Base-by-base conservation (phyloP, 1,140 invertebrate genomes). In the Kradibia gibbosae region DNA sequence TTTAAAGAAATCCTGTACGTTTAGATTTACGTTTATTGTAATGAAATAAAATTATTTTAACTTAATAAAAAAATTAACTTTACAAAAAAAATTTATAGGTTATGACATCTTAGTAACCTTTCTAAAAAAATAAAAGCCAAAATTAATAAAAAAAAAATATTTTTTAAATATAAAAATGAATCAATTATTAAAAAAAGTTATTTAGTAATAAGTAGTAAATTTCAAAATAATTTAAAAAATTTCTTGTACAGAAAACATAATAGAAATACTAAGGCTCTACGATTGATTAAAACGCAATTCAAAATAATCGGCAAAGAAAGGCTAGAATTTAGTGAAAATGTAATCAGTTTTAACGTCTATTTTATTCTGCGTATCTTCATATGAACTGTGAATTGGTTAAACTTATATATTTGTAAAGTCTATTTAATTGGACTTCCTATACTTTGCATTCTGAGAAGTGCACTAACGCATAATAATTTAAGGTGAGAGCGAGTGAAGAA, bases 381-480 rank as follows among this genome's bases (percentile, higher is more conserved):
- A 60, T 48, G 48, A 28, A 53, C 50, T 13, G 45, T 42, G 79
- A 76, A 81, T 81, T 25, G 60, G 72, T 48, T 65, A 71, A 81
- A 81, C 77, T 81, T 81, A 81, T 74, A 81, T 81, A 74, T 65
- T 45, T 53, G 80, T 55, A 71, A 81, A 55, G 60, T 67, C 72
- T 60, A 65, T 57, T 34, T n/a, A 10, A 60, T 31, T 45, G 42
- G 31, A 28, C 50, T 13, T 5, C 2, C 20, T 31, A 76, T 65
- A 74, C 71, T 62, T 77, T 34, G 57, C 57, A 75, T 81, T 81
- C 80, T 65, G 28, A 81, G 80, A 81, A 81, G 71, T 60, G 62
- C 60, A 81, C 77, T 81, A 81, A 74, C 60, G 80, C 25, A 71
- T 81, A 81, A 81, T 81, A 71, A 55, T 45, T 75, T 75, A 60